A percentile compares a stretch with the other conserved stretches of the same genome.
Conservation (phyloP, 2,888 invertebrate species). For the Morpho deidamia region DNA sequence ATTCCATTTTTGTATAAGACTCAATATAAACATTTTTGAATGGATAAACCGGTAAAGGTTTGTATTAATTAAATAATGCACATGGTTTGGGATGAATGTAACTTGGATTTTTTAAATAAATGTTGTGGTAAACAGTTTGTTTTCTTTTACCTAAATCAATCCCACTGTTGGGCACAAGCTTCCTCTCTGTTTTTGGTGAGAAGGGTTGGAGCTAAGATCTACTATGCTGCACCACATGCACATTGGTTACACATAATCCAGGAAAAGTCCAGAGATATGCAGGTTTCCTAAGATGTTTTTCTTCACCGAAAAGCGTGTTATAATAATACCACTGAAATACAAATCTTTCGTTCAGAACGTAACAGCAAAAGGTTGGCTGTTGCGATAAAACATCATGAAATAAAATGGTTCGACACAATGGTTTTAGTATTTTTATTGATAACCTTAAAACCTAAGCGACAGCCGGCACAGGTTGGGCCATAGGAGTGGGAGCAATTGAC, state of each 20-base stretch:
- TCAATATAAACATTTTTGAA: neutral
- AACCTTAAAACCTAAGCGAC: conserved; percentile 56
- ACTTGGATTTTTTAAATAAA: conserved; percentile 62
- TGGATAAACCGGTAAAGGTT: conserved; percentile 29
- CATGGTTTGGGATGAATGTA: conserved; percentile 75
- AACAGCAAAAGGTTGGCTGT: neutral
- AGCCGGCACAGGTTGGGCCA: conserved; percentile 56
- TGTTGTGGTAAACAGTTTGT: neutral
- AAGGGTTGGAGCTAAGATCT: too few relatives aligned
- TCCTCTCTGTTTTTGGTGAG: too few relatives aligned
- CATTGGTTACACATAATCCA: too few relatives aligned
- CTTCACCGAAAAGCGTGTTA: too few relatives aligned
- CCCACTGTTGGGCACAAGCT: too few relatives aligned
- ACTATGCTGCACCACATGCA: too few relatives aligned
- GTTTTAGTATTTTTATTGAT: conserved; percentile 19
- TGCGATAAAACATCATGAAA: neutral
- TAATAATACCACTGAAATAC: too few relatives aligned
- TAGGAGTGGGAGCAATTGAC: conserved; percentile 79
- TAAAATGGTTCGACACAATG: neutral
- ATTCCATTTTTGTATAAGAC: conserved; percentile 1
- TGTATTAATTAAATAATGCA: conserved; percentile 56
- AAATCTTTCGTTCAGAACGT: too few relatives aligned
- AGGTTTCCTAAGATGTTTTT: too few relatives aligned
- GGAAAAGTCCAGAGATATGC: too few relatives aligned
- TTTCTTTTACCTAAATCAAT: neutral